Conservation (phyloP, 2,888 invertebrate species). For the Sylvicola fuscatus region DNA sequence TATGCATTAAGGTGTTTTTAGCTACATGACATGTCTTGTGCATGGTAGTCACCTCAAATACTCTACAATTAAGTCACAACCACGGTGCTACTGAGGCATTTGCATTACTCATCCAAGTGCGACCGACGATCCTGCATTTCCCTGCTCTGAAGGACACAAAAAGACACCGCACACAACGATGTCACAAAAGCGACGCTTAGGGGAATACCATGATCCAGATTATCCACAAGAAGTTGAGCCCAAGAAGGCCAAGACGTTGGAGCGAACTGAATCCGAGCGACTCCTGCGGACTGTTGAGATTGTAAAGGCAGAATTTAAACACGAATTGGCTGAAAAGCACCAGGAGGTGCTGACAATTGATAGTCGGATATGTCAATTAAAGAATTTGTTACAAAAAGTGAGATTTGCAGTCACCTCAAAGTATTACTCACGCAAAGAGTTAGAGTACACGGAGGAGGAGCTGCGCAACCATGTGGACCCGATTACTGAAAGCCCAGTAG, state of each 20-base stretch:
- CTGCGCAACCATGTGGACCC: constrained; percentile 14
- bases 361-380: constrained; percentile 34
- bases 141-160: no score
- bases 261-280: constrained; percentile 20
- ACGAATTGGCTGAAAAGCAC: constrained; percentile 45
- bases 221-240: constrained; percentile 22
- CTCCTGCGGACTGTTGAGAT: constrained; percentile 34
- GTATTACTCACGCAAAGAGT: constrained; percentile 36
- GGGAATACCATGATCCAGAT: constrained; percentile 39
- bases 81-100: no score
- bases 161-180: constrained; percentile 3
- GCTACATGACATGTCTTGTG: no score
- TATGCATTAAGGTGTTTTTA: no score
- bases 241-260: not conserved
- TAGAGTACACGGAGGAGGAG: constrained; percentile 22
- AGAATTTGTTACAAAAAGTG: constrained; percentile 34
- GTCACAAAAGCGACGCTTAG: constrained; percentile 18
- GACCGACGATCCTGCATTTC: no score
- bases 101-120: no score
- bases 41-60: no score
- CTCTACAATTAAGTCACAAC: no score
- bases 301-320: constrained; percentile 47
- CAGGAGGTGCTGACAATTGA: constrained; percentile 51
- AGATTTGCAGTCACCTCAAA: constrained; percentile 35
- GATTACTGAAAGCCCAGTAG: constrained; percentile 7